Percentiles rank a stretch among this genome's conserved stretches.
phyloP scores from a whole-genome alignment of 2,113 vertebrate species.

The Mus musculus region GRCm39 chr10:48964001-48964500 shows the following conservation, averaged over 20 bases:
- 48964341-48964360: conserved; percentile 90
- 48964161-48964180: not conserved
- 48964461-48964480: conserved; percentile 92
- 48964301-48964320: conserved; percentile 92
- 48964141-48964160: not conserved
- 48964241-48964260: not conserved
- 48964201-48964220: not conserved
- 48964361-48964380: conserved; percentile 90
- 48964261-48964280: not conserved
- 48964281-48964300: not conserved
- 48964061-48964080: not conserved
- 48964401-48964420: conserved; percentile 90
- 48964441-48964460: conserved; percentile 94
- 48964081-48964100: not conserved
- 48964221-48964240: not conserved
- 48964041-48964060: not conserved
- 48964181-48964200: not conserved
- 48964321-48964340: conserved; percentile 87
- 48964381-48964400: conserved; percentile 91
- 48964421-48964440: conserved; percentile 90
- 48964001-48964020: not conserved
- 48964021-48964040: not conserved
- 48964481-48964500: conserved; percentile 89
- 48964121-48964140: not conserved
- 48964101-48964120: not conserved